Evolutionary conservation across 2,113 vertebrate genomes (phyloP), one percentile per base, ranked within the genome.

Genomic region (Prochilodus magdalenae): DNA sequence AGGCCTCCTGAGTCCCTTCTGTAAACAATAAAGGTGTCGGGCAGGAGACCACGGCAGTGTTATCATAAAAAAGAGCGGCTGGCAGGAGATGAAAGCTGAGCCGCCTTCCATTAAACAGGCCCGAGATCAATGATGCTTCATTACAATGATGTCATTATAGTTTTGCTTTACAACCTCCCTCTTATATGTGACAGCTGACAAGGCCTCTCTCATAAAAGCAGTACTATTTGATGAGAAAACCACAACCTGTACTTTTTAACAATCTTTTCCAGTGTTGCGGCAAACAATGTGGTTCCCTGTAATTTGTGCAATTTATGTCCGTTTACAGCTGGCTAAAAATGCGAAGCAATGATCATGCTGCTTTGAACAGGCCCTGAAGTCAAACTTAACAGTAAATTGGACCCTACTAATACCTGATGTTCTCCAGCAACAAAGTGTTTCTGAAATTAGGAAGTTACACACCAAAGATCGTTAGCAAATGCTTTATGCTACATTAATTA

Each of bases 101-200:
- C 47, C 40, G 36, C 57, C 59, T 65, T 74, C 57, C 57, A 73
- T 81, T 73, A 81, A 73, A 51, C 40, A 72, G 55, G 30, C 16
- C 62, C n/a, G 26, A 67, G 75, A 77, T 77, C 79, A 81, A 73
- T 73, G 79, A 47, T 49, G 44, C 47, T 49, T 81, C 79, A 73
- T 63, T 80, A 60, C 49, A 73, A 80, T 74, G 70, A 81, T 70
- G 70, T 81, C 79, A 80, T 81, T 73, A 73, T 65, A 73, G 70
- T 62, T 65, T 63, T 60, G 15, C 30, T 74, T 81, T 73, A 80
- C 70, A 74, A 40, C 57, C 59, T 47, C 57, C 36, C 57, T 27
- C 70, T 53, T 33, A 69, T 51, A 26, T 65, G 27, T 74, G 79
- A 81, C 70, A 73, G 60, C 59, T 49, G 71, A 74, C 70, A 65